Evolutionary conservation across 2,888 invertebrate genomes (phyloP).

Genomic region (Aricia artaxerxes): DNA sequence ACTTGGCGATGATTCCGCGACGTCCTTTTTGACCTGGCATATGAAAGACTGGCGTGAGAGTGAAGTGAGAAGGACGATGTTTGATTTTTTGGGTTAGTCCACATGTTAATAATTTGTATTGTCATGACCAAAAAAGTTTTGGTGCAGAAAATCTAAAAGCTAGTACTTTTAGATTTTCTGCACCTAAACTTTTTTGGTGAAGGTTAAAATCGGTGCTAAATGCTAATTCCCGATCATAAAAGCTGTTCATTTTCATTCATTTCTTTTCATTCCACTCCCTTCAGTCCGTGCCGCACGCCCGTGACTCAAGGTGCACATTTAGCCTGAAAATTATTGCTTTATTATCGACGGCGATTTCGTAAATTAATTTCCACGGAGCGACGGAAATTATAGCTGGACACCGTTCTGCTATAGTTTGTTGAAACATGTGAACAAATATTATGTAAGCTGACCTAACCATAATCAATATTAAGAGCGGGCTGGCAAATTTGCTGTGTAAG

Average conservation of each 20-base stretch:
- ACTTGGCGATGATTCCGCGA: no score
- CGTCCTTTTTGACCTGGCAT: no score
- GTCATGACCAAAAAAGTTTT: not conserved
- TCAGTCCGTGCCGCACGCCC: slow-evolving; percentile 51
- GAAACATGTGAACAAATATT: slow-evolving; percentile 11
- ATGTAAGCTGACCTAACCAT: not conserved
- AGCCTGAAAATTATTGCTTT: slow-evolving; percentile 75
- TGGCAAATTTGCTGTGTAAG: no score
- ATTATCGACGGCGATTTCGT: slow-evolving; percentile 72
- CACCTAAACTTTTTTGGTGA: no score
- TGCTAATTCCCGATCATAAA: not conserved
- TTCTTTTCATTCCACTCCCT: not conserved
- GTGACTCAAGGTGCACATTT: slow-evolving; percentile 61
- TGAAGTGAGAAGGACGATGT: no score
- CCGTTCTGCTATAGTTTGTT: not conserved
- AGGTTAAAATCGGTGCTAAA: no score
- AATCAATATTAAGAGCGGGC: not conserved
- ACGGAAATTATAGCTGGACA: slow-evolving; percentile 61
- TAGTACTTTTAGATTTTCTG: no score
- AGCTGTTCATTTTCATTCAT: not conserved
- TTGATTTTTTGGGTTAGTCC: no score
- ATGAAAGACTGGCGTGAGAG: no score
- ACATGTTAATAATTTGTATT: not conserved
- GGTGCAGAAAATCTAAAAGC: no score
- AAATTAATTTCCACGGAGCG: slow-evolving; percentile 78